Evolutionary conservation across 2,888 invertebrate species (phyloP), one percentile per base, ranked within the genome.

Genomic region (Parthenolecanium corni): DNA sequence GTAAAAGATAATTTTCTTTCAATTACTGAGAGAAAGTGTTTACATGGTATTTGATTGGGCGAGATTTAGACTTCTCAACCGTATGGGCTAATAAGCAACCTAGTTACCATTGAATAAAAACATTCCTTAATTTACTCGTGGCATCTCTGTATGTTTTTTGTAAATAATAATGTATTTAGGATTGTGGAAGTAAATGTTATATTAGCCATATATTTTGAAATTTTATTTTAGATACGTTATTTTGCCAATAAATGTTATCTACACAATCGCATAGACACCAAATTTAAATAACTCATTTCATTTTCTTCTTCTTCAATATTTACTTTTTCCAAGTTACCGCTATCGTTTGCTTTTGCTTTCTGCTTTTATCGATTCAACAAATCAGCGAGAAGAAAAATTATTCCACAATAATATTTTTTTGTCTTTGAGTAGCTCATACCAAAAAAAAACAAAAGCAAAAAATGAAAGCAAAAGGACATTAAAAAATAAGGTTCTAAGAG

Each of bases 211-310:
- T 46, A 57, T 57, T 57, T 46, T 57, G 46, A 57, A 42, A 57
- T 24, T 57, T 56, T 46, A 57, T 57, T 57, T 57, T 57, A 57
- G 57, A 25, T 57, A 57, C 42, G 25, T 42, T 57, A 57, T 46
- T 57, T 57, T 57, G 46, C 57, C 57, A 57, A 57, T 57, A 57
- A 57, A 57, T 46, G 57, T 57, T 57, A 57, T 57, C 57, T 57
- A 57, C 57, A 57, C 57, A 57, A 57, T 11, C 25, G 57, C 57
- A 57, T 57, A 20, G 46, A 24, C 46, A 25, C n/a, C 44, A 42
- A 42, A 42, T 31, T 31, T 31, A 9, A 31, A 31, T 31, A n/a
- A n/a, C n/a, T n/a, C n/a, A n/a, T n/a, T n/a, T n/a, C n/a, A n/a
- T n/a, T n/a, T n/a, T n/a, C n/a, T n/a, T n/a, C n/a, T n/a, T n/a